Evolutionary conservation across 2,113 vertebrate species (phyloP).

Genomic region (Burhinus oedicnemus): DNA sequence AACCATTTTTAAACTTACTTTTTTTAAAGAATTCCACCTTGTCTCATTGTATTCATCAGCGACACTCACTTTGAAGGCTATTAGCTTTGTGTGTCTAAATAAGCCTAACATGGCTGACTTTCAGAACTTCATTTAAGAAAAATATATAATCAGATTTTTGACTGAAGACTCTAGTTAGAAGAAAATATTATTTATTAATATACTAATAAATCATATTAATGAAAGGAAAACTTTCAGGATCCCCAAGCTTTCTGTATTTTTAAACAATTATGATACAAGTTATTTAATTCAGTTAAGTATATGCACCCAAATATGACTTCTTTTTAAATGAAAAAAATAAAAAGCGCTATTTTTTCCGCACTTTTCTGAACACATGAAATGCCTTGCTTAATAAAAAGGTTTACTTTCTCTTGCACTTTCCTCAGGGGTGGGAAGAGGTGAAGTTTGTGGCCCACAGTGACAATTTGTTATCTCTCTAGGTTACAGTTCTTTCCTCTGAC

Average conservation of each 20-base stretch:
- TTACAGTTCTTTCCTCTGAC: not conserved
- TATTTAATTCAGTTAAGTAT: not conserved
- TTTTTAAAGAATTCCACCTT: not conserved
- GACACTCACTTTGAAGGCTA: not conserved
- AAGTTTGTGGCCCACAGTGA: not conserved
- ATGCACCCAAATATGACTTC: rapidly evolving
- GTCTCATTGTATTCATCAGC: not conserved
- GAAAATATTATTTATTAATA: not conserved
- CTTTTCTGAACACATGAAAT: not conserved
- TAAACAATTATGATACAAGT: not conserved
- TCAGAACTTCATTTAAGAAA: not conserved
- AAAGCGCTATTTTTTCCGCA: not conserved
- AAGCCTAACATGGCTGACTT: not conserved
- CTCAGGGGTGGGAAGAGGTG: no score
- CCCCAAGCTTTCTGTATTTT: not conserved
- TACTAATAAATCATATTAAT: not conserved
- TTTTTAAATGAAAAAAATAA: not conserved
- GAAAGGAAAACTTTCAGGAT: not conserved
- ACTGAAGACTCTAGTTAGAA: not conserved
- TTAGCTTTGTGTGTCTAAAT: not conserved
- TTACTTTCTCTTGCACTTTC: not conserved
- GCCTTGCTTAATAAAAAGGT: not conserved
- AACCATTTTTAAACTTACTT: not conserved
- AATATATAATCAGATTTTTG: not conserved
- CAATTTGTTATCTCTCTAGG: not conserved